Percentiles rank a stretch among this genome's conserved stretches.
phyloP scores from a whole-genome alignment of 2,797 vertebrate species.

The Pithecia hirsuta region DNA sequence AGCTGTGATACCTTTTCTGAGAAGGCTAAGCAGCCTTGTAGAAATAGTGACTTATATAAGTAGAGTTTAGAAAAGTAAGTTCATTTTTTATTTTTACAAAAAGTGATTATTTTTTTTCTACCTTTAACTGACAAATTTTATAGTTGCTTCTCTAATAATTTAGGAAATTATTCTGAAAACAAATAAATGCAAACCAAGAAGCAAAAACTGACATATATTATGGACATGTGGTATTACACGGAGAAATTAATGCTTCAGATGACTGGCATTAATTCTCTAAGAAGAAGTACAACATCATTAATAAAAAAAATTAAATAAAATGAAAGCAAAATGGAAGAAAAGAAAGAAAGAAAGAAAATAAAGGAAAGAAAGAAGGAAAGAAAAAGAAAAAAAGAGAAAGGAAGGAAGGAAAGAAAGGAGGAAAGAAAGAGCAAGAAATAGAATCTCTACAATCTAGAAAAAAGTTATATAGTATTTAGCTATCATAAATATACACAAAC shows the following conservation, averaged over 20 bases:
- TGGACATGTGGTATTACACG: not conserved
- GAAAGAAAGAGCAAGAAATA: too few species aligned
- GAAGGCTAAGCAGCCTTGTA: not conserved
- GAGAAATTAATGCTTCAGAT: not conserved
- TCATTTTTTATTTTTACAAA: not conserved
- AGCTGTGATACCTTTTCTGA: not conserved
- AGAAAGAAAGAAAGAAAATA: not conserved
- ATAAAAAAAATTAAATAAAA: not conserved
- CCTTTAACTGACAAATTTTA: not conserved
- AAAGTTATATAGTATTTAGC: not conserved
- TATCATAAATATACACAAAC: not conserved
- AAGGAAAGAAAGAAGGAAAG: not conserved
- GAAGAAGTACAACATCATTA: not conserved
- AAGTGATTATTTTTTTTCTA: not conserved
- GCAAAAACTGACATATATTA: not conserved
- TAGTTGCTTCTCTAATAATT: not conserved
- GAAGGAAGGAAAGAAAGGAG: not conserved
- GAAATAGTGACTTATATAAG: not conserved
- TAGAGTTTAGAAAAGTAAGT: not conserved
- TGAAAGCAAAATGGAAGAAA: not conserved
- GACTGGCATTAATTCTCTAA: not conserved
- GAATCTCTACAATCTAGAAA: not conserved
- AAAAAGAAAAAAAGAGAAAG: accelerated
- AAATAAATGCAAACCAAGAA: not conserved
- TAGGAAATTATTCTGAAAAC: not conserved